Conservation (phyloP, 2,888 invertebrate genomes). For the Cylindroiulus punctatus region DNA sequence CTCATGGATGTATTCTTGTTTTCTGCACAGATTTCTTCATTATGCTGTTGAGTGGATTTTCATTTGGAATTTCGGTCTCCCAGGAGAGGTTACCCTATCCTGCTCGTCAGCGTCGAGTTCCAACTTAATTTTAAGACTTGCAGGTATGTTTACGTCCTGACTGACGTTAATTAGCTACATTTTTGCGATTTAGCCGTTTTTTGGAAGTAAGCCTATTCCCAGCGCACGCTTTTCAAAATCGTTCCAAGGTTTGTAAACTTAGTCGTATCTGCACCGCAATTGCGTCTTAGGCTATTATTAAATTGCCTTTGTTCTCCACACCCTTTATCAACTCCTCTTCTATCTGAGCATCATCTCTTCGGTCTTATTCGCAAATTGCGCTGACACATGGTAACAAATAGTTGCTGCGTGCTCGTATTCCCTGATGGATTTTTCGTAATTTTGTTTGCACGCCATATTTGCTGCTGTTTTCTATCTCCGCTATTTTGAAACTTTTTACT, state of each 20-base stretch:
- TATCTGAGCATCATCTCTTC: not conserved
- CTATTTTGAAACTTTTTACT: not conserved
- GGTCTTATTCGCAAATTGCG: conserved; percentile 14
- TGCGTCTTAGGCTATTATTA: conserved; percentile 33
- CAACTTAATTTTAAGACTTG: not conserved
- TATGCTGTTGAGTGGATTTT: not conserved
- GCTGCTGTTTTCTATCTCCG: not conserved
- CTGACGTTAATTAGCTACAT: conserved; percentile 37
- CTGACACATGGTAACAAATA: conserved; percentile 30
- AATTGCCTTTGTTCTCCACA: not conserved
- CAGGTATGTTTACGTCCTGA: conserved; percentile 23
- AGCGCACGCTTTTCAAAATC: conserved; percentile 2
- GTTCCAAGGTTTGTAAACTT: conserved; percentile 10
- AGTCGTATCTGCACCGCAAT: not conserved
- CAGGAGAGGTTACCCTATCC: not conserved
- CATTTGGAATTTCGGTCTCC: not conserved
- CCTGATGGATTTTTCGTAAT: not conserved
- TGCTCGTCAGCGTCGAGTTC: not conserved
- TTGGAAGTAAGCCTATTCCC: not conserved
- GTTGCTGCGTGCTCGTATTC: conserved; percentile 13
- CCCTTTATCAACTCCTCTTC: not conserved
- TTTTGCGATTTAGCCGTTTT: not conserved
- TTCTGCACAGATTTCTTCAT: not conserved
- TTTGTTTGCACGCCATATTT: not conserved
- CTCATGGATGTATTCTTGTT: no score